Percentiles rank a stretch among this genome's conserved stretches.
Conservation (phyloP, 2,888 invertebrate genomes). For the Agrilus mali region DNA sequence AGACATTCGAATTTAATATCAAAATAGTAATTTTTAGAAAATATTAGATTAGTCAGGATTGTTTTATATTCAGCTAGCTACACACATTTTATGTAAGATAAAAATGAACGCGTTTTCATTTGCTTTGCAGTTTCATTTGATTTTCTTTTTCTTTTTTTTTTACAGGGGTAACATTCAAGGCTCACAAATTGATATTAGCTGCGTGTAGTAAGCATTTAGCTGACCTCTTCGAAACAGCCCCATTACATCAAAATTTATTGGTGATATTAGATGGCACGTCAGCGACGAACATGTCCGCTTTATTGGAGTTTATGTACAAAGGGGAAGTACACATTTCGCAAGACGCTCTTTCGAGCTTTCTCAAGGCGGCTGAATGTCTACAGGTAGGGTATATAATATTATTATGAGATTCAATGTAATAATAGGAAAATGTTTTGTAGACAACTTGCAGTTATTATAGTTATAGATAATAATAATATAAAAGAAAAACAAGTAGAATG, state of each 20-base stretch:
- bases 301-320: constrained; percentile 89
- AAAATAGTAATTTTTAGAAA: background rate
- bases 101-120: background rate
- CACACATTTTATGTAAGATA: background rate
- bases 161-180: constrained; percentile 80
- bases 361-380: constrained; percentile 82
- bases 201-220: constrained; percentile 90
- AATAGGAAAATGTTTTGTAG: no score
- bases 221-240: constrained; percentile 79
- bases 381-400: constrained; percentile 53
- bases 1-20: no score
- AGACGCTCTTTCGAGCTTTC: constrained; percentile 80
- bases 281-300: constrained; percentile 80
- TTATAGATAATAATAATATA: no score
- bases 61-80: no score
- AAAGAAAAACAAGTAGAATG: no score
- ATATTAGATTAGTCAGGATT: background rate
- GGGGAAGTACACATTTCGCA: constrained; percentile 89
- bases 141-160: constrained; percentile 16
- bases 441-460: no score
- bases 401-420: no score
- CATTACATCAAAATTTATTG: constrained; percentile 66
- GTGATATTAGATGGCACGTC: constrained; percentile 84
- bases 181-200: constrained; percentile 81
- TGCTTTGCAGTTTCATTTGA: background rate